Conservation (phyloP, 2,113 vertebrate species). For the Elgaria multicarinata region DNA sequence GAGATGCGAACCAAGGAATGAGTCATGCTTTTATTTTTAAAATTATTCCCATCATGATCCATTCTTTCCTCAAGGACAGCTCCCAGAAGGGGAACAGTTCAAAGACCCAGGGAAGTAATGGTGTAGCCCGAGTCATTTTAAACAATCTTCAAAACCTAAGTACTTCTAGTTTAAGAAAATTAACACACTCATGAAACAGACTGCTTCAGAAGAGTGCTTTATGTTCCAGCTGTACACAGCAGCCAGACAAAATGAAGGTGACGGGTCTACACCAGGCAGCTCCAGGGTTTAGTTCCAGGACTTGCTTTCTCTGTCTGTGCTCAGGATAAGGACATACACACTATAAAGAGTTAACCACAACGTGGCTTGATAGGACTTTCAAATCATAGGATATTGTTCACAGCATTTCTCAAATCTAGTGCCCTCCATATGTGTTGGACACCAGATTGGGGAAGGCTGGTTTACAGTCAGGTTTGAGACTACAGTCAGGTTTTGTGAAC, state of each 20-base stretch:
- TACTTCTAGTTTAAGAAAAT: background rate
- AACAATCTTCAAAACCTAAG: background rate
- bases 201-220: background rate
- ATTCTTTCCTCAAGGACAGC: background rate
- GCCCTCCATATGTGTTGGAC: too few species aligned
- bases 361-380: background rate
- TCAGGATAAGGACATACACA: background rate
- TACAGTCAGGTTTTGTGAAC: too few species aligned
- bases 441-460: background rate
- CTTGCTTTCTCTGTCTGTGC: background rate
- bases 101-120: background rate
- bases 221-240: background rate
- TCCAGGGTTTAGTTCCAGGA: background rate
- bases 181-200: background rate
- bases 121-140: background rate
- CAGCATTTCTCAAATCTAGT: too few species aligned
- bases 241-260: background rate
- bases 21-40: constrained; percentile 62
- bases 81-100: background rate
- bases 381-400: background rate
- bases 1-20: constrained; percentile 4
- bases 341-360: background rate
- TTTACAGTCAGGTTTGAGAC: background rate
- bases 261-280: background rate
- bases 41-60: constrained; percentile 21